Percentiles rank a stretch among this genome's conserved stretches.
These are phyloP conservation scores for Ctenodactylus gundi DNA, from an alignment of 2,113 vertebrate genomes.

Conservation along the genomic window DNA sequence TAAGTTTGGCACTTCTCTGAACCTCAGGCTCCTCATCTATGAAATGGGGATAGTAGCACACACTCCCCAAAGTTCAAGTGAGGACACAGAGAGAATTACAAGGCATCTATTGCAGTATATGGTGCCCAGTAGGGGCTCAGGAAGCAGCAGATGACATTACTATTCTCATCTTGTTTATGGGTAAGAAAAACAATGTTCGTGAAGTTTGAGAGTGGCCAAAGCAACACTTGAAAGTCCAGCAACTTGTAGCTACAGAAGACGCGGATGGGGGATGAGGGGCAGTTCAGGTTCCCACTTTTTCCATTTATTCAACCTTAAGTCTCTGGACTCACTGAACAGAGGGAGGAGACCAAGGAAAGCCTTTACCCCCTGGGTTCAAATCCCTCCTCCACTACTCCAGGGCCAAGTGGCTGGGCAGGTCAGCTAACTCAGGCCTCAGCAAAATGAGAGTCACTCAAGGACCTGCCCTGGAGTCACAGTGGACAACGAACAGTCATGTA, in stretches of 20 bases:
- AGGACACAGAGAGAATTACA: not conserved
- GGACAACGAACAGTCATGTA: not conserved
- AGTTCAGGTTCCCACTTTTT: not conserved
- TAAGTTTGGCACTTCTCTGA: no score
- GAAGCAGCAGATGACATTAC: not conserved
- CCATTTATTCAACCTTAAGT: not conserved
- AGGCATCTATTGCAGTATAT: not conserved
- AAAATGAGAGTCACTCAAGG: not conserved
- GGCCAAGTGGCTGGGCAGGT: not conserved
- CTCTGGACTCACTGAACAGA: not conserved
- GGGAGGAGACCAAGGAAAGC: accelerated
- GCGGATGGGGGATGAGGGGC: not conserved
- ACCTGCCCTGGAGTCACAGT: not conserved
- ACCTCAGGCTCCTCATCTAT: not conserved
- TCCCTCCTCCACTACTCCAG: not conserved
- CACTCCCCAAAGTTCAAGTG: not conserved
- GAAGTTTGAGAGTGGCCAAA: not conserved
- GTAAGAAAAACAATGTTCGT: not conserved
- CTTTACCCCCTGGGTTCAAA: not conserved
- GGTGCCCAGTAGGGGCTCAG: not conserved
- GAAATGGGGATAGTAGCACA: not conserved
- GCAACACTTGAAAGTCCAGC: not conserved
- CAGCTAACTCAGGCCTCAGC: not conserved
- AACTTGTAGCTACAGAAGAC: accelerated
- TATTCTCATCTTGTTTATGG: accelerated